A percentile compares a stretch with the other conserved stretches of the same genome.
phyloP scores from a whole-genome alignment of 2,113 vertebrate species.

The Crotalus tigris region DNA sequence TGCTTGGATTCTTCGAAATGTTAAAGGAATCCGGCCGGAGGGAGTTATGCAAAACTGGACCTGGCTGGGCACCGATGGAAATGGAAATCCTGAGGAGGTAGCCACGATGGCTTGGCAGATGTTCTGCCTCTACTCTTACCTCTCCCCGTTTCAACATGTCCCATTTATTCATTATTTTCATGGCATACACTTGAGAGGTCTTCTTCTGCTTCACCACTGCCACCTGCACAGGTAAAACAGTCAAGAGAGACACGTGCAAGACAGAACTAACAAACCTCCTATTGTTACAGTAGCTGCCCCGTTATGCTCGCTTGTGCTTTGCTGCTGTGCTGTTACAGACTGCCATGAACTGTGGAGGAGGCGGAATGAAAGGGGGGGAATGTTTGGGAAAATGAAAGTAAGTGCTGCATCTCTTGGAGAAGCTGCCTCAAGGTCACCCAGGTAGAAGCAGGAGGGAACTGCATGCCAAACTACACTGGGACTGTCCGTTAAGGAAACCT shows the following conservation, averaged over 20 bases:
- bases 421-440: too few relatives aligned
- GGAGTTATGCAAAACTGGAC: not conserved
- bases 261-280: not conserved
- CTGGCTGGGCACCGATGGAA: too few relatives aligned
- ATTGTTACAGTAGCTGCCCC: not conserved
- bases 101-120: not conserved
- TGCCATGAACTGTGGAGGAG: too few relatives aligned
- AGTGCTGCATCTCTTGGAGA: too few relatives aligned
- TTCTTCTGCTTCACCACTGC: slow-evolving; percentile 77
- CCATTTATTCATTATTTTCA: slow-evolving; percentile 91
- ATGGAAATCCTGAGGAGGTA: not conserved
- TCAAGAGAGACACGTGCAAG: not conserved
- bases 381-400: too few relatives aligned
- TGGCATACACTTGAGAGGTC: slow-evolving; percentile 79
- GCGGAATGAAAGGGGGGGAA: too few relatives aligned
- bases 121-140: slow-evolving; percentile 58
- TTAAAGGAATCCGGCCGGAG: not conserved
- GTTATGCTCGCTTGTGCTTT: too few relatives aligned
- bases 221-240: slow-evolving; percentile 63
- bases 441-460: too few relatives aligned
- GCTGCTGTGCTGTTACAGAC: too few relatives aligned
- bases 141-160: slow-evolving; percentile 82
- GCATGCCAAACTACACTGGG: too few relatives aligned
- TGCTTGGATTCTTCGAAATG: not conserved
- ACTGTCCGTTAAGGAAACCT: too few relatives aligned